Evolutionary conservation across 2,888 invertebrate species (phyloP).

Genomic region (Ypsolopha sequella): DNA sequence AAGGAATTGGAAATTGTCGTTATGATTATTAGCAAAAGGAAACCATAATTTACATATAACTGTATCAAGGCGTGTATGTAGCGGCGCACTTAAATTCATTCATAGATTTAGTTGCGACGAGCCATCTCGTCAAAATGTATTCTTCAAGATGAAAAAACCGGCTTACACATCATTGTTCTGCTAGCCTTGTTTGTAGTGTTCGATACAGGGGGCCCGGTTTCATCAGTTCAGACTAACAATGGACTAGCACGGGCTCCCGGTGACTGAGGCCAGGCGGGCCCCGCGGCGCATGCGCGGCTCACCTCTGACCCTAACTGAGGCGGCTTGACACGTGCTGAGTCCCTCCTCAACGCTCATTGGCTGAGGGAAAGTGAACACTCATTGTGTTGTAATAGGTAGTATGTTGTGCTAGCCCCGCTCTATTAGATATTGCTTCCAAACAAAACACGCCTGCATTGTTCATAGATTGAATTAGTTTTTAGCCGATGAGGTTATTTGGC

Average conservation of each 20-base stretch:
- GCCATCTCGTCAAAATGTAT: not conserved
- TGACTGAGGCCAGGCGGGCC: conserved; percentile 17
- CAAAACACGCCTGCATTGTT: conserved; percentile 17
- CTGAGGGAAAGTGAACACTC: conserved; percentile 40
- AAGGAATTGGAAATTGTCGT: no score
- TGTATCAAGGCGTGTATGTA: no score
- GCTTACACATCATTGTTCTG: conserved; percentile 3
- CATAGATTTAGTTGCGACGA: not conserved
- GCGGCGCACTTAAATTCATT: no score
- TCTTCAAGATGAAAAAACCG: not conserved
- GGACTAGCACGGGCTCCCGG: conserved; percentile 23
- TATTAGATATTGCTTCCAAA: conserved; percentile 24
- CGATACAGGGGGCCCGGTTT: conserved; percentile 17
- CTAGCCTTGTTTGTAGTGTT: conserved; percentile 5
- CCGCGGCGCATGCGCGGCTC: conserved; percentile 27
- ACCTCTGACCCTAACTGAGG: conserved; percentile 45
- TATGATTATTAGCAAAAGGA: no score
- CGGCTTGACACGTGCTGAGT: conserved; percentile 45
- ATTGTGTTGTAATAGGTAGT: conserved; percentile 37
- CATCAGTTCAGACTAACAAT: conserved; percentile 34
- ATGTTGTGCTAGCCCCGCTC: conserved; percentile 16
- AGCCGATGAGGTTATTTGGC: conserved; percentile 3
- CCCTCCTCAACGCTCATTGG: conserved; percentile 44
- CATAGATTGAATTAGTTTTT: conserved; percentile 14
- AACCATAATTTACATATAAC: no score